These are phyloP conservation scores for Diplodus puntazzo DNA, from an alignment of 2,797 vertebrate species.

Conservation along the genomic window DNA sequence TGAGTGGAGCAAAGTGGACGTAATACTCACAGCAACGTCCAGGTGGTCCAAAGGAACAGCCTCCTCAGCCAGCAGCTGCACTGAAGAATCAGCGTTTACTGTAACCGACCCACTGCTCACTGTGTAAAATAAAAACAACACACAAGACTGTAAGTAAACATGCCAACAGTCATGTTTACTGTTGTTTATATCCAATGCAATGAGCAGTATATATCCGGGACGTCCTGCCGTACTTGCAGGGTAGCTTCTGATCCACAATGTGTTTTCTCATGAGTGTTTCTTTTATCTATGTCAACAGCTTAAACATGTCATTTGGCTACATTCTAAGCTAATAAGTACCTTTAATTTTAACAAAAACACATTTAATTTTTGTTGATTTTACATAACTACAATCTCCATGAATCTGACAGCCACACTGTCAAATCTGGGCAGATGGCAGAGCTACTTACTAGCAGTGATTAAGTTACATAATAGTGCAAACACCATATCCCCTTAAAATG, in stretches of 20 bases:
- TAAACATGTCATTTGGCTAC: background rate
- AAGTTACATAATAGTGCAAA: background rate
- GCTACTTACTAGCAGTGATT: background rate
- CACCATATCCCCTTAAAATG: background rate
- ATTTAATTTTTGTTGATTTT: background rate
- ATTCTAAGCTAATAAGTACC: background rate
- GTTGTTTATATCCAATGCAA: background rate
- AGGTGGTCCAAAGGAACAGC: slow-evolving; percentile 91
- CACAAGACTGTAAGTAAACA: slow-evolving; percentile 19
- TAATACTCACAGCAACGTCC: slow-evolving; percentile 90
- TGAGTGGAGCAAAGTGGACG: background rate
- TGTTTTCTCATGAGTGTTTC: background rate
- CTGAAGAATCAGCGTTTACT: slow-evolving; percentile 93
- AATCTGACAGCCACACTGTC: background rate
- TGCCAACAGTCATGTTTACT: background rate
- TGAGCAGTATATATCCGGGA: background rate
- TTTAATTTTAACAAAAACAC: background rate
- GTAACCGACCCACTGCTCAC: slow-evolving; percentile 96
- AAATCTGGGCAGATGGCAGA: background rate
- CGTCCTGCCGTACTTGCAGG: background rate
- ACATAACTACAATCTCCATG: background rate
- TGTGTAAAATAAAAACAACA: slow-evolving; percentile 57
- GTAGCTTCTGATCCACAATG: background rate
- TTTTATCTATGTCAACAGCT: background rate
- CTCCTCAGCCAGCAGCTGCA: slow-evolving; percentile 94